Percentiles rank a stretch among this genome's conserved stretches.
Evolutionary conservation across 2,113 vertebrate genomes (phyloP).

Genomic region (Protobothrops mucrosquamatus): DNA sequence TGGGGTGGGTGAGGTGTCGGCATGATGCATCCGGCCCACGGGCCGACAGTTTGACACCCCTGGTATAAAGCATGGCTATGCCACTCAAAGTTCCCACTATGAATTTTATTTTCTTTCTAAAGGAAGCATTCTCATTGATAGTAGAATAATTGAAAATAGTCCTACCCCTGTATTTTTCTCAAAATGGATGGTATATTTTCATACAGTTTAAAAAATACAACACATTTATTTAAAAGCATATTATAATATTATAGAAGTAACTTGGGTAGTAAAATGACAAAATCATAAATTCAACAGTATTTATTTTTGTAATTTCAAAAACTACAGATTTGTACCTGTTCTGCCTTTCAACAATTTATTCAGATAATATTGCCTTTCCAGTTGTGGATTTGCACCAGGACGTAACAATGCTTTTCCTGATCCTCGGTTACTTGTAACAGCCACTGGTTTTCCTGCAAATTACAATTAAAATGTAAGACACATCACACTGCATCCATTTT

Average conservation of each 20-base stretch:
- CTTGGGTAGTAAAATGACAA: background rate
- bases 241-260: background rate
- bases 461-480: constrained; percentile 41
- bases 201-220: background rate
- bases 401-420: constrained; percentile 76
- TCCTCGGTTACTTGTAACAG: constrained; percentile 95
- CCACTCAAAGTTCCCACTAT: background rate
- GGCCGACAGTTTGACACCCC: too few relatives aligned
- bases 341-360: constrained; percentile 76
- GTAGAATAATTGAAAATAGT: background rate
- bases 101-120: background rate
- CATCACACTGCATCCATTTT: background rate
- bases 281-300: background rate
- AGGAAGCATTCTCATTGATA: background rate
- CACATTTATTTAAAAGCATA: background rate
- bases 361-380: constrained; percentile 92
- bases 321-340: constrained; percentile 74
- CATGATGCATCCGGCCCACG: too few relatives aligned
- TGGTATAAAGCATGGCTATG: background rate
- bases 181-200: background rate
- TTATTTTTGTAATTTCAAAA: constrained; percentile 32
- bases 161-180: background rate
- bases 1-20: too few relatives aligned
- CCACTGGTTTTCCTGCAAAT: constrained; percentile 87
- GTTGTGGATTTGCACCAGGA: constrained; percentile 82